Evolutionary conservation across 2,113 vertebrate species (phyloP).

Genomic region (Oxyura jamaicensis): DNA sequence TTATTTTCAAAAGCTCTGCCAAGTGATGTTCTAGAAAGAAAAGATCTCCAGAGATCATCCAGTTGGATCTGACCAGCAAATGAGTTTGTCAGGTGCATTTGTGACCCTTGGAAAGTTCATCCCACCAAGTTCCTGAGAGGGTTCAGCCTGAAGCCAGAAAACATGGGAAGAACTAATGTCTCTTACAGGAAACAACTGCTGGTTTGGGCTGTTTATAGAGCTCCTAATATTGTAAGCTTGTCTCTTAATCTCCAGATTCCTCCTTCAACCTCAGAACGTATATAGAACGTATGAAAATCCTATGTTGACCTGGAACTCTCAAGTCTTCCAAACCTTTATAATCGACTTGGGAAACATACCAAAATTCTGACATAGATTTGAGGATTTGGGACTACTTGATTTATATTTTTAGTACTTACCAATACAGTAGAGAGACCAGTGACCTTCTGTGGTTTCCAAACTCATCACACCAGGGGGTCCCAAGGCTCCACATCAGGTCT

Average conservation of each 20-base stretch:
- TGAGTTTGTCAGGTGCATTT: not conserved
- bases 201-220: not conserved
- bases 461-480: not conserved
- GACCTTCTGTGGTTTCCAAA: not conserved
- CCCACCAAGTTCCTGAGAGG: not conserved
- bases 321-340: not conserved
- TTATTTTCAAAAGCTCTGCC: not conserved
- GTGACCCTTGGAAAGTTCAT: not conserved
- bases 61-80: not conserved
- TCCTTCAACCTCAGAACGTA: not conserved
- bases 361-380: not conserved
- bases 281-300: not conserved
- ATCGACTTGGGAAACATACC: not conserved
- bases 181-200: not conserved
- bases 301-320: not conserved
- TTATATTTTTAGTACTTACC: not conserved
- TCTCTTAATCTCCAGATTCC: not conserved
- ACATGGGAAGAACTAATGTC: not conserved
- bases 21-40: not conserved
- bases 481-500: not conserved
- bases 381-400: not conserved
- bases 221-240: not conserved
- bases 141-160: not conserved
- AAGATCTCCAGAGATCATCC: not conserved
- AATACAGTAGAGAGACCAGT: not conserved